Evolutionary conservation across 2,797 vertebrate species (phyloP).

Genomic region (Spea hammondii): DNA sequence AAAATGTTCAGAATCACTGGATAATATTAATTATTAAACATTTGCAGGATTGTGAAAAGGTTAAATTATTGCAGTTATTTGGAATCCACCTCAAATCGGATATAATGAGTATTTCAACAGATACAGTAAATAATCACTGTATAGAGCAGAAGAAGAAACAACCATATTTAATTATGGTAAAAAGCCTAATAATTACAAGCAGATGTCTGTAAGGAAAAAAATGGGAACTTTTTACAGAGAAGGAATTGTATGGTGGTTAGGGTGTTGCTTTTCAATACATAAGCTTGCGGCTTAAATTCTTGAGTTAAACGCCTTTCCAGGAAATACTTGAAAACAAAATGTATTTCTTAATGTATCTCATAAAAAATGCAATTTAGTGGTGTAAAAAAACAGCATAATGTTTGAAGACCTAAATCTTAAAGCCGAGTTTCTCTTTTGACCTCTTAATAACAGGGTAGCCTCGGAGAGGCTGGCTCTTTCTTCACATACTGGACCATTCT

Average conservation of each 20-base stretch:
- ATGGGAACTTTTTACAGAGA: conserved; percentile 11
- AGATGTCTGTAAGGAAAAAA: conserved; percentile 12
- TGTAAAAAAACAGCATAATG: neutral
- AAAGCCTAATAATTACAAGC: conserved; percentile 17
- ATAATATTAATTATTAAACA: no score
- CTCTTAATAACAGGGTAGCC: no score
- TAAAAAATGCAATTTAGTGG: neutral
- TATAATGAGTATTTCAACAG: no score
- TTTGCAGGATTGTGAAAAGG: no score
- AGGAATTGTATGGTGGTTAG: conserved; percentile 4
- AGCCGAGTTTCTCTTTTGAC: no score
- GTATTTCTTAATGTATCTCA: conserved; percentile 13
- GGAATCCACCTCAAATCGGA: no score
- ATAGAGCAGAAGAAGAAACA: neutral
- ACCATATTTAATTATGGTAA: conserved; percentile 3
- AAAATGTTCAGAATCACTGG: no score
- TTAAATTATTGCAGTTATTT: no score
- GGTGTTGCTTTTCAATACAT: conserved; percentile 22
- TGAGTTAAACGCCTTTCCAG: conserved; percentile 9
- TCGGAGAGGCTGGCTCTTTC: no score
- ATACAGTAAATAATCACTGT: no score
- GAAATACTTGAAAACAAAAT: conserved; percentile 22
- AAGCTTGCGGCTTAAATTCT: conserved; percentile 20
- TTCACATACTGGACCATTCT: no score
- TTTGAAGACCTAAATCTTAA: neutral